Base-by-base conservation (phyloP, 2,888 invertebrate species). In the Vesta saturnalis region DNA sequence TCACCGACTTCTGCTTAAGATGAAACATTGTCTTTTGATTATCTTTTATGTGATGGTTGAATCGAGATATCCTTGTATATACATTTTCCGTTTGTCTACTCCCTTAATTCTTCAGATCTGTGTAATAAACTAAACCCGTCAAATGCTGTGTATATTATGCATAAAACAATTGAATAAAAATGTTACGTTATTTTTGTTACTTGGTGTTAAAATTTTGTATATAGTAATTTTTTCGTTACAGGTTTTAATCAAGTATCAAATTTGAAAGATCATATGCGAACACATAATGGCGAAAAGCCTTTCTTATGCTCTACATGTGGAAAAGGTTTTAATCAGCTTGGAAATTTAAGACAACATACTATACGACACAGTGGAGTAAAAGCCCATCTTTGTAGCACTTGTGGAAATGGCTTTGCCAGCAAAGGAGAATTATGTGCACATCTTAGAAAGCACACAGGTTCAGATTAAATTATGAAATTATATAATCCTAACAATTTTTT, bases 241-340 rank as follows among this genome's bases (percentile, higher is more conserved):
- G 82, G 89, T 78, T 84, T 84, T 69, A 85, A 84, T 73, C 85
- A 85, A 78, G 82, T 84, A 62, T 84, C 84, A 15, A 85, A 85
- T 72, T 76, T 85, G 57, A 85, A 84, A 74, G 85, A 85, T 72
- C 85, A 85, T 71, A 80, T 84, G 80, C 76, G 85, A 23, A 85
- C 84, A 1, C 85, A 85, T 69, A 85, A 83, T 69, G 84, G 84
- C 2, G 84, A 85, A 59, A 85, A 84, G 70, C 84, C 84, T 6
- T 85, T 84, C 74, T 75, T 84, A 21, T 85, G 85, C 74, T 82
- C 84, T 1, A 83, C 82, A 12, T 85, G 85, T 72, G 83, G 84
- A 0, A 85, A 85, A 74, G 85, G 84, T 18, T 85, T 85, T 72
- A 84, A 85, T 74, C 85, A 85, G 72, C 77, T 85, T 64, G 85